phyloP scores from a whole-genome alignment of 2,888 invertebrate genomes.

The Steinernema carpocapsae region DNA sequence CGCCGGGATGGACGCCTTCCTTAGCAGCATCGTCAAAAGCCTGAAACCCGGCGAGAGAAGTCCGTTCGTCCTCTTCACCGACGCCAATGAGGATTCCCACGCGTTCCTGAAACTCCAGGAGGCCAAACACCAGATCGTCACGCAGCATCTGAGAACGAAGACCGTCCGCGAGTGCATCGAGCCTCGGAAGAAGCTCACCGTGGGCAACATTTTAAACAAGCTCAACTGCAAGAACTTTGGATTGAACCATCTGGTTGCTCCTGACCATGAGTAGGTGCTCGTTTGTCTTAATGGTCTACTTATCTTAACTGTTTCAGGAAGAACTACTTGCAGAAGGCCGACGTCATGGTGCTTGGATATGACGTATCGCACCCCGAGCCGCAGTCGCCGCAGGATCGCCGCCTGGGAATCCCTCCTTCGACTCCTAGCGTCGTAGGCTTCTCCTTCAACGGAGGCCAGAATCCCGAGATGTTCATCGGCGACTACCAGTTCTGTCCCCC shows the following conservation, averaged over 20 bases:
- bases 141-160: not conserved
- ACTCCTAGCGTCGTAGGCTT: not conserved
- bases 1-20: not conserved
- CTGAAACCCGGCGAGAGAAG: no score
- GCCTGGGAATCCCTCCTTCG: not conserved
- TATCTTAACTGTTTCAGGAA: no score
- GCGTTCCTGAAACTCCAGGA: conserved; percentile 4
- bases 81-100: not conserved
- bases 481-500: conserved; percentile 18
- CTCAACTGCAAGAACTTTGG: conserved; percentile 40
- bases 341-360: conserved; percentile 23
- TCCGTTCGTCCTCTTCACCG: not conserved
- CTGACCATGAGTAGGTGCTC: conserved; percentile 7
- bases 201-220: conserved; percentile 43
- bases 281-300: no score
- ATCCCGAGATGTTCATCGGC: conserved; percentile 7
- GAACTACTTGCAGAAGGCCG: conserved; percentile 37
- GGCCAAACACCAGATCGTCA: conserved; percentile 12
- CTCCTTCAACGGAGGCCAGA: not conserved
- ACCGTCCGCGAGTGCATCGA: not conserved
- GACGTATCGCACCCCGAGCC: conserved; percentile 33
- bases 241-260: not conserved
- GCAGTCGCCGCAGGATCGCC: conserved; percentile 36
- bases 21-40: not conserved
- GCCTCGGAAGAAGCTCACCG: not conserved